Evolutionary conservation across 2,888 invertebrate species (phyloP), one percentile per base, ranked within the genome.

Genomic region (Uropetala carovei): DNA sequence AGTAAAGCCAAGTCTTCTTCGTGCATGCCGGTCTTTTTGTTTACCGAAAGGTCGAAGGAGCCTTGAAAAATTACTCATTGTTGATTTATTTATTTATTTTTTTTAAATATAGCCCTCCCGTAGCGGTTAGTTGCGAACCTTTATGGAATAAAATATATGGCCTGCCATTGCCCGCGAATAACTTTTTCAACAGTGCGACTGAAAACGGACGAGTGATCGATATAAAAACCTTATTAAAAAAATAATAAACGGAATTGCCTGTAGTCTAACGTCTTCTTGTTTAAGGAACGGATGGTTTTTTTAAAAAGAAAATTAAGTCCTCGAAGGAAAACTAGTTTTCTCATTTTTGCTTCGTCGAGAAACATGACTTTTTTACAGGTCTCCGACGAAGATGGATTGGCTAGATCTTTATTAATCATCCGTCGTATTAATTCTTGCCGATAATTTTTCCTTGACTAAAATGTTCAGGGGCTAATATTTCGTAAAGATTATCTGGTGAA

Each of bases 251-350:
- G 18, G 64, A 43, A 68, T 18, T 68, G 0, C 68, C 18, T 18
- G 68, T 68, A 9, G 68, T 68, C 68, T 22, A 22, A 18, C 8
- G 68, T 68, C 22, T 68, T 68, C 68, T 68, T 68, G 68, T 22
- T 68, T 11, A 18, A 68, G n/a, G 18, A 68, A 68, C 68, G n/a
- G 68, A n/a, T 9, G n/a, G 68, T 18, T 22, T n/a, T n/a, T 64
- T 22, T 68, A n/a, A 68, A 68, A 68, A n/a, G 16, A 68, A 68
- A 68, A 18, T 68, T 9, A 68, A 68, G 18, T 18, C 9, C 22
- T n/a, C 68, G 68, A 68, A 68, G 68, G 68, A 68, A n/a, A 68
- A 68, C 68, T 68, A 22, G 68, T 68, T 68, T 22, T 68, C 68
- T 68, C 68, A n/a, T 68, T 10, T 68, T 68, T 9, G n/a, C 68